These are phyloP conservation scores for Cydia fagiglandana DNA, from an alignment of 1,140 invertebrate genomes.

Conservation along the genomic window DNA sequence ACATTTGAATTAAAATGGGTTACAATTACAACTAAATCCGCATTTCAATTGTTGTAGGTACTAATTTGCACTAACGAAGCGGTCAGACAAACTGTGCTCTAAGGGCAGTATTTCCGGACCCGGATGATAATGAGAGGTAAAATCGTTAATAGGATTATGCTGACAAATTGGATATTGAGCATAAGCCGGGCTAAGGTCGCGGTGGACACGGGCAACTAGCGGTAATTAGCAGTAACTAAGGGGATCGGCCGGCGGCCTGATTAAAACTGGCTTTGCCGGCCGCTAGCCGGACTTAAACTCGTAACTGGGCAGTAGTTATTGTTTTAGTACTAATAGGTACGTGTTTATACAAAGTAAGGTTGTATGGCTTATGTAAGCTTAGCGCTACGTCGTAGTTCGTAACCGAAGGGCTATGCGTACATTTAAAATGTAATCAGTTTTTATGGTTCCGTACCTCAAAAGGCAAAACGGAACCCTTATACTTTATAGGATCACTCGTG, in stretches of 20 bases:
- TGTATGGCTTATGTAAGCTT: not conserved
- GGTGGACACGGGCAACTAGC: slow-evolving; percentile 65
- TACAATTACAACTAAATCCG: not conserved
- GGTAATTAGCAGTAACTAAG: slow-evolving; percentile 74
- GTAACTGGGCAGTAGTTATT: slow-evolving; percentile 5
- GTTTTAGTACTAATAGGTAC: slow-evolving; percentile 19
- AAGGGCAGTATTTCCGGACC: slow-evolving; percentile 29
- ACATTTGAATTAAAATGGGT: slow-evolving; percentile 3
- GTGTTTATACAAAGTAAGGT: not conserved
- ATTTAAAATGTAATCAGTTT: no score
- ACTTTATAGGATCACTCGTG: no score
- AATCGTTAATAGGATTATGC: slow-evolving; percentile 70
- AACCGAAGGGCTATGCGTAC: no score
- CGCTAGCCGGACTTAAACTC: slow-evolving; percentile 39
- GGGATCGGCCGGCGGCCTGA: slow-evolving; percentile 55
- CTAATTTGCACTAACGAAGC: slow-evolving; percentile 27
- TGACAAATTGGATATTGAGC: slow-evolving; percentile 70
- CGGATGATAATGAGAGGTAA: slow-evolving; percentile 59
- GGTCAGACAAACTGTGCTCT: slow-evolving; percentile 5
- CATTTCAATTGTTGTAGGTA: not conserved
- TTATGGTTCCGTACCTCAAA: no score
- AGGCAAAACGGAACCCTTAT: no score
- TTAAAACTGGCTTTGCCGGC: slow-evolving; percentile 64
- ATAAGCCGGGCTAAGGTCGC: slow-evolving; percentile 63
- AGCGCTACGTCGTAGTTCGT: not conserved